Percentiles rank a stretch among this genome's conserved stretches.
These are phyloP conservation scores for Ypsolopha sequella DNA, from an alignment of 2,888 invertebrate genomes.

Conservation along the genomic window DNA sequence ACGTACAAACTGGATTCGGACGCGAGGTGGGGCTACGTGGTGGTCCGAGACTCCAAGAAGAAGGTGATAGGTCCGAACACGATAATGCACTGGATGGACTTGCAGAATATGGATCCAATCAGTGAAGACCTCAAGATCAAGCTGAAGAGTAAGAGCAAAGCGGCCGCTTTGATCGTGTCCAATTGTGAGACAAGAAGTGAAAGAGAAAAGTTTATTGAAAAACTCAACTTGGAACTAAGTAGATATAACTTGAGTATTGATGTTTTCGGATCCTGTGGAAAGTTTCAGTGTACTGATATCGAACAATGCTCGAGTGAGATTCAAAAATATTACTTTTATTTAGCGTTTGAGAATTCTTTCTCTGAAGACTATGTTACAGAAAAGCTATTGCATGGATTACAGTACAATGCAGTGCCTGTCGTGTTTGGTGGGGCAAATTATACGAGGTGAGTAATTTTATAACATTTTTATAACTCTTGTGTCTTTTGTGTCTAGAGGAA, in stretches of 20 bases:
- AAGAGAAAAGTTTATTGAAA: constrained; percentile 16
- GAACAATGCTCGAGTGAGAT: constrained; percentile 19
- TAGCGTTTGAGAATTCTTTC: constrained; percentile 36
- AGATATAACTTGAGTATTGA: constrained; percentile 25
- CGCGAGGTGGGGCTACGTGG: constrained; percentile 30
- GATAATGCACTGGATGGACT: constrained; percentile 28
- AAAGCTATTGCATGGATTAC: constrained; percentile 36
- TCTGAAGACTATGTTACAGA: constrained; percentile 39
- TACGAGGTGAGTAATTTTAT: constrained; percentile 26
- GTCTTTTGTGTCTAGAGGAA: too few species aligned
- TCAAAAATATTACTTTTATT: constrained; percentile 34
- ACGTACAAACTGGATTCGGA: constrained; percentile 41
- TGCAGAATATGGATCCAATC: constrained; percentile 24
- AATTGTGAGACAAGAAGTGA: constrained; percentile 23
- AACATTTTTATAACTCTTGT: too few species aligned
- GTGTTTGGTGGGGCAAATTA: constrained; percentile 76
- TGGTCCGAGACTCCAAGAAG: constrained; percentile 22
- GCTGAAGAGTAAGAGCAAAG: constrained; percentile 22
- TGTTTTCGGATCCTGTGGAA: constrained; percentile 30
- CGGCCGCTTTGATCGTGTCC: constrained; percentile 33
- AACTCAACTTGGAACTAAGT: constrained; percentile 16
- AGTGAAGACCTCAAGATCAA: constrained; percentile 18
- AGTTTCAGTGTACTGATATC: constrained; percentile 18
- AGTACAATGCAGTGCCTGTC: constrained; percentile 72
- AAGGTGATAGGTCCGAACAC: constrained; percentile 26